These are phyloP conservation scores for Zosterops japonicus DNA, from an alignment of 2,113 vertebrate species.

Conservation along the genomic window DNA sequence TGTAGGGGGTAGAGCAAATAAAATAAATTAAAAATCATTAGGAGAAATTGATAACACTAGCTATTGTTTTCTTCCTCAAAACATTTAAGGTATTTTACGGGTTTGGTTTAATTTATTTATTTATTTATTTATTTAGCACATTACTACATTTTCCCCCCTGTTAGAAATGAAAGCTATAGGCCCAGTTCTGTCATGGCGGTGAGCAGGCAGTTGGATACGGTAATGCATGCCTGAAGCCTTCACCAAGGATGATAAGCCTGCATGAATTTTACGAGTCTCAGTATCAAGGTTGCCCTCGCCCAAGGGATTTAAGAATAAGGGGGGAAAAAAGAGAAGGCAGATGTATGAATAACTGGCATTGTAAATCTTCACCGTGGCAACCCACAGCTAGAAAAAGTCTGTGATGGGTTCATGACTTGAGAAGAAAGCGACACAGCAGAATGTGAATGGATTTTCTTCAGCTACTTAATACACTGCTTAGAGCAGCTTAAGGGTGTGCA, in stretches of 20 bases:
- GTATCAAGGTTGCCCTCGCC: constrained; percentile 87
- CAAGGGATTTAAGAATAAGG: constrained; percentile 85
- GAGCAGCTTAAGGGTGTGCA: constrained; percentile 85
- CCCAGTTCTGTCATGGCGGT: constrained; percentile 77
- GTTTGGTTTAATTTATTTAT: neutral
- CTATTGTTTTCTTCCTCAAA: neutral
- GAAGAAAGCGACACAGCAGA: constrained; percentile 84
- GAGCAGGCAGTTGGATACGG: constrained; percentile 80
- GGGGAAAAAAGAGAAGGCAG: constrained; percentile 78
- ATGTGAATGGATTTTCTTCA: constrained; percentile 88
- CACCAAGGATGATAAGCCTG: constrained; percentile 88
- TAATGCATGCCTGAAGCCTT: constrained; percentile 84
- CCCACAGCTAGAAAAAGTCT: constrained; percentile 85
- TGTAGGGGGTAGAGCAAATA: neutral
- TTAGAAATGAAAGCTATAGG: constrained; percentile 73
- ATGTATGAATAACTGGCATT: constrained; percentile 89
- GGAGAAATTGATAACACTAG: neutral
- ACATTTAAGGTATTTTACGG: neutral
- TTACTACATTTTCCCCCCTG: constrained; percentile 5
- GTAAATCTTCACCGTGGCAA: constrained; percentile 94
- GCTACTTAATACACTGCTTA: constrained; percentile 92
- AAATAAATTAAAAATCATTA: constrained; percentile 52
- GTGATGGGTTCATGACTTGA: constrained; percentile 87
- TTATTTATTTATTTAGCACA: constrained; percentile 22
- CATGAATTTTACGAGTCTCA: constrained; percentile 89